A percentile compares a stretch with the other conserved stretches of the same genome.
Conservation (phyloP, 2,797 vertebrate genomes). For the Enoplosus armatus region DNA sequence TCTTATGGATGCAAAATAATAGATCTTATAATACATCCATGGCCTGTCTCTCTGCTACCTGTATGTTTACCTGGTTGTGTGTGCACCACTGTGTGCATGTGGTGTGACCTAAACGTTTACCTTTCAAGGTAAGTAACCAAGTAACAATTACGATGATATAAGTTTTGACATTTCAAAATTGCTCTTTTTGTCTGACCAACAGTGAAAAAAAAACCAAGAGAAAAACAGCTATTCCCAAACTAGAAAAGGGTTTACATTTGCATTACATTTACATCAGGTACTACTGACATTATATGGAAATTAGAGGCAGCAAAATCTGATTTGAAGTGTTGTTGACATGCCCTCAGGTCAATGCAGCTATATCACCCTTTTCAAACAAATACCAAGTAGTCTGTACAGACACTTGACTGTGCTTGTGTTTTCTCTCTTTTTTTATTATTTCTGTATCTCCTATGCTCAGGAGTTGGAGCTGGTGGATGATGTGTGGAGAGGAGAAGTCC, state of each 20-base stretch:
- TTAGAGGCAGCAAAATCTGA: not conserved
- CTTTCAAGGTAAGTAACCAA: not conserved
- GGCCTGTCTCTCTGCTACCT: not conserved
- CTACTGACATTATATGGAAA: not conserved
- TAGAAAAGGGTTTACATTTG: too few relatives aligned
- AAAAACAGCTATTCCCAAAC: not conserved
- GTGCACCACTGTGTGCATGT: not conserved
- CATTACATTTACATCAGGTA: too few relatives aligned
- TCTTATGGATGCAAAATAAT: too few relatives aligned
- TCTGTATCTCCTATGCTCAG: slow-evolving; percentile 69
- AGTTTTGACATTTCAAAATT: not conserved
- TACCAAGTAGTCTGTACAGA: not conserved
- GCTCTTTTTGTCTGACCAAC: not conserved
- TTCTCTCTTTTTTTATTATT: not conserved
- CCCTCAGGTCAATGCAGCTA: not conserved
- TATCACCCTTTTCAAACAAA: not conserved
- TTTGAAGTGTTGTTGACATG: not conserved
- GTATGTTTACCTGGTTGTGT: not conserved
- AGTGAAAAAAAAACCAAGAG: not conserved
- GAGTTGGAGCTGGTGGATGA: slow-evolving; percentile 95
- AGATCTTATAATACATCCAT: too few relatives aligned
- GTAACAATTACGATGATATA: not conserved
- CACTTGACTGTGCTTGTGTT: not conserved
- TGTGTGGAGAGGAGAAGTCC: slow-evolving; percentile 92
- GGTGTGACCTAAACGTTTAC: not conserved